phyloP scores from a whole-genome alignment of 2,113 vertebrate species.

The Micronycteris hirsuta region DNA sequence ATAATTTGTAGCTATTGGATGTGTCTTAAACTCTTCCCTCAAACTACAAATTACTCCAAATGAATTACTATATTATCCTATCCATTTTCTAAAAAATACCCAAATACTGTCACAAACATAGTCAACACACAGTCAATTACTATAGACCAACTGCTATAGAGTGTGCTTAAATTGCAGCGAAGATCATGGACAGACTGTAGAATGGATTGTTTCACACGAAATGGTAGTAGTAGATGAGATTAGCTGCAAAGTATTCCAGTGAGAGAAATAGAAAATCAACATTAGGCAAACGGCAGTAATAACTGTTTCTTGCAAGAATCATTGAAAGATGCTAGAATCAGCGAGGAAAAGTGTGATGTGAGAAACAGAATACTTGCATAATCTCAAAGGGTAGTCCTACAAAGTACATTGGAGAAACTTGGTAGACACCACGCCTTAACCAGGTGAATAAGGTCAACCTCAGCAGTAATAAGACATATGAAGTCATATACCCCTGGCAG shows the following conservation, averaged over 20 bases:
- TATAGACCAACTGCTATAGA: neutral
- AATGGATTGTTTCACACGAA: neutral
- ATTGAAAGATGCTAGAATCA: neutral
- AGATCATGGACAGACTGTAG: neutral
- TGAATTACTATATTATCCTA: neutral
- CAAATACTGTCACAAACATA: neutral
- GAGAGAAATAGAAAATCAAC: neutral
- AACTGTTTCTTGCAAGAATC: neutral
- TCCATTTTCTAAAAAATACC: neutral
- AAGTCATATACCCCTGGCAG: neutral
- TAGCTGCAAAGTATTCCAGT: neutral
- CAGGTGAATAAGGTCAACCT: neutral
- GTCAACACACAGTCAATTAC: neutral
- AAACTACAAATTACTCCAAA: neutral
- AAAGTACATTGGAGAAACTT: neutral
- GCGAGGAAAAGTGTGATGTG: neutral
- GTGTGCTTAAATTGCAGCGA: neutral
- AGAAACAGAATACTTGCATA: neutral
- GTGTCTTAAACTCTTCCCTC: conserved; percentile 8
- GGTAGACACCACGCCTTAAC: neutral
- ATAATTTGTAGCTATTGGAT: neutral
- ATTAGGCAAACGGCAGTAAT: neutral
- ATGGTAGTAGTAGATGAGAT: neutral
- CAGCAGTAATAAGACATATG: neutral
- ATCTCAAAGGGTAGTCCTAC: neutral